Evolutionary conservation across 2,888 invertebrate genomes (phyloP), one percentile per base, ranked within the genome.

Genomic region (Rugalucina vietnamica): DNA sequence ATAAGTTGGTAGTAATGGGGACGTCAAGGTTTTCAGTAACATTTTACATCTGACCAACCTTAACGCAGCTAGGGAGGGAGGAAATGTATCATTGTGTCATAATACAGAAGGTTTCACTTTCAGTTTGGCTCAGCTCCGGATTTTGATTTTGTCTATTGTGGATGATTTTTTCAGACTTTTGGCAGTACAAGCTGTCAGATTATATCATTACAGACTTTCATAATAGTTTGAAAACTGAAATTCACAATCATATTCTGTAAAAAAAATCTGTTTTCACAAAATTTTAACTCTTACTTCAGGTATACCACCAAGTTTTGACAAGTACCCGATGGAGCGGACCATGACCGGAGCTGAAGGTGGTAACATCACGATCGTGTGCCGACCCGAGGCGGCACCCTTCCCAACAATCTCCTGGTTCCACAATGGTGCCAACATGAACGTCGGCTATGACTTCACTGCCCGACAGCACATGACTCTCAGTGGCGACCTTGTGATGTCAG

Each of bases 341-440:
- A 98, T 98, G n/a, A 98, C 97, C 3, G 98, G 98, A 0, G 98
- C 98, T 0, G 97, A 98, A 94, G 97, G 98, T 18, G 98, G 98
- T 21, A 98, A 98, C 95, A 97, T 98, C 0, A 98, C 98, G 0
- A 97, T 99, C 77, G 71, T 88, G 12, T 99, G 99, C 94, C 97
- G 97, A 93, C 99, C 99, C 0, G 99, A 99, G 95, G 98, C 98
- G 8, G 98, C 99, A 0, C 99, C 99, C 0, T 96, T 96, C 36
- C 92, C 94, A 12, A 81, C 97, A 89, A 98, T 98, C 93, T 96
- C 96, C 50, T 99, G 99, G 99, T 97, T 97, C 91, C 98, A 98
- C 93, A 97, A 98, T 95, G 97, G 97, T 8, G 80, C 50, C 18
- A 83, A 74, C 39, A 32, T 90, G 12, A 88, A 82, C 37, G 77